Evolutionary conservation across 2,797 vertebrate genomes (phyloP), one percentile per base, ranked within the genome.

Genomic region (Prunella strophiata): DNA sequence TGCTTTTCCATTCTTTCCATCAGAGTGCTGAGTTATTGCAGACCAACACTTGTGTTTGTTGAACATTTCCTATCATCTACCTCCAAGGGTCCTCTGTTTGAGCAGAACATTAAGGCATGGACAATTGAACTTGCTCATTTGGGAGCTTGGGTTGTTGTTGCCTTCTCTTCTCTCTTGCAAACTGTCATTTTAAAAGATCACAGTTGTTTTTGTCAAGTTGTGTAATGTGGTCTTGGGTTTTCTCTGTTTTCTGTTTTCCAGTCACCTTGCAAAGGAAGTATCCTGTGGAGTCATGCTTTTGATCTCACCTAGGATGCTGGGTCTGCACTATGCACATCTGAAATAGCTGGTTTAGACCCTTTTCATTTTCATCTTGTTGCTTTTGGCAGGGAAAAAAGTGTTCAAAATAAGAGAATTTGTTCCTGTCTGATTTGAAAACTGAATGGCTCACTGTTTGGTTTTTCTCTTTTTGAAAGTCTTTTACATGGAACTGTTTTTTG

Each of bases 331-430:
- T 38, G 62, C 43, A 83, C 65, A 93, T 90, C 72, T 94, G 75
- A 96, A 95, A 91, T 82, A 85, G 70, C 78, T 76, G 63, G 80
- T 81, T 78, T 87, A 88, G 93, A 93, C 88, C 45, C 50, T 30
- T 95, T 95, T 94, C 7, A 38, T 96, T 95, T 97, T 93, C 79
- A 80, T 70, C 75, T 95, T 97, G 65, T 92, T 96, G 70, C 50
- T 96, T 61, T 95, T 98, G 97, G 95, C 94, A 94, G 42, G 65
- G 52, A 57, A 40, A 81, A 47, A 92, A 71, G 7, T 38, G 74
- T 81, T 91, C 70, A 88, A 92, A 94, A 74, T 51, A 84, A 95
- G 80, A 85, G 72, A 91, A 93, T 92, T 96, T 97, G 32, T 95
- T 95, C 84, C 66, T 0, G 0, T 77, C 21, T 57, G 25, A 88